Base-by-base conservation (phyloP, 2,888 invertebrate genomes). In the Mythimna albipuncta region DNA sequence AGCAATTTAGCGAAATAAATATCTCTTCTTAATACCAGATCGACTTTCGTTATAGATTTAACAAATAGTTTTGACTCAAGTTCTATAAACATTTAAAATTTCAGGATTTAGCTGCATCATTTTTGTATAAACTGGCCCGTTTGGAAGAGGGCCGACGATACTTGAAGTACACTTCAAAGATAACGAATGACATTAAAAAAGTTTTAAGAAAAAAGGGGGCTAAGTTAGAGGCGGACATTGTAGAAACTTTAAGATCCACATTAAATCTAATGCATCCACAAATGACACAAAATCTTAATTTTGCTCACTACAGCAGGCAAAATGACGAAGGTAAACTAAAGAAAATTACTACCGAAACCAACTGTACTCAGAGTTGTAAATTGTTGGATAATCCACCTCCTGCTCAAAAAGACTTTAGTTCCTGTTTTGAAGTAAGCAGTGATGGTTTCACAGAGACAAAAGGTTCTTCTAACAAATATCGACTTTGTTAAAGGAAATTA, bases 111-210 rank as follows among this genome's bases (percentile, higher is more conserved):
- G 86, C 95, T 58, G 91, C 94, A 35, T 77, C 79, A 38, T 88
- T 95, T 66, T 75, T 96, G 61, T 77, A 87, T 72, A 93, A 93
- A 89, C 83, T 96, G 38, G 89, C 92, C 10, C 89, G 91, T 59
- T 54, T 93, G 72, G 94, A 95, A 86, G 95, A 95, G 86, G 96
- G 96, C 10, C 89, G 92, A 72, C 89, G 93, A 72, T 96, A 96
- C 78, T 84, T 96, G 58, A 95, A 92, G 81, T 94, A 89, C 41
- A 95, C 89, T 77, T 92, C 95, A 7, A 95, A 92, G 91, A 91
- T 95, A 65, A 90, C 89, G 11, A 92, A 91, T 69, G 95, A 95
- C 63, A 89, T 95, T 38, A 94, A 92, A 81, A 93, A 91, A 86
- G 84, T 94, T 32, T 77, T 95, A 55, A 91, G 90, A 86, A 93